Evolutionary conservation across 2,888 invertebrate genomes (phyloP), one percentile per base, ranked within the genome.

Genomic region (Arrhopalites spinosus): DNA sequence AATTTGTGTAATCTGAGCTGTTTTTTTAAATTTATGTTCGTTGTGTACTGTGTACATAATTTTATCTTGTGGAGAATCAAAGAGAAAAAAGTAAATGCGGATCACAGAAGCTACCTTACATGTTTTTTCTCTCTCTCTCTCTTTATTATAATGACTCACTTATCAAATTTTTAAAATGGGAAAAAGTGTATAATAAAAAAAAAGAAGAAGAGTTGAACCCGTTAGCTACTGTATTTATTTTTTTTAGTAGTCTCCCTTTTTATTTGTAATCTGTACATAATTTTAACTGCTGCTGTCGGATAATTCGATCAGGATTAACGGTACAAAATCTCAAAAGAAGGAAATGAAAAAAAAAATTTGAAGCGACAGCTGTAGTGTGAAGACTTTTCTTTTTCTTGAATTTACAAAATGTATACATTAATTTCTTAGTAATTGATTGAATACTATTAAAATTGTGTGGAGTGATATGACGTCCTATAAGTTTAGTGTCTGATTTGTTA

Each of bases 91-190:
- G 30, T 25, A 70, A 59, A 5, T 63, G 72, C 63, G 72, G 43
- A 61, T 3, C 17, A 69, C 72, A 27, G 72, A 25, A 72, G 72
- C 72, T n/a, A 50, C 72, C 63, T 61, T 61, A 72, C 71, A 59
- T 61, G 71, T 71, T 71, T 45, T 47, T 36, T 36, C 36, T 36
- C 69, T 69, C 30, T 30, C 30, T 69, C 69, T 70, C 56, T 56
- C 11, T 45, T 47, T 17, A 43, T 15, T 20, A 70, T 70, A 70
- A 70, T 70, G 70, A 70, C 70, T 70, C 56, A 70, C 53, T 70
- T 70, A 70, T 70, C 70, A 7, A 23, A 36, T 20, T 36, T 36
- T 56, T 56, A 23, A 56, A 23, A 56, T 56, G 56, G 23, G n/a
- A n/a, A 56, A n/a, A n/a, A 56, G 3, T 23, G 23, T 56, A 23